Evolutionary conservation across 1,140 invertebrate genomes (phyloP), one percentile per base, ranked within the genome.

Genomic region (Aporrectodea caliginosa): DNA sequence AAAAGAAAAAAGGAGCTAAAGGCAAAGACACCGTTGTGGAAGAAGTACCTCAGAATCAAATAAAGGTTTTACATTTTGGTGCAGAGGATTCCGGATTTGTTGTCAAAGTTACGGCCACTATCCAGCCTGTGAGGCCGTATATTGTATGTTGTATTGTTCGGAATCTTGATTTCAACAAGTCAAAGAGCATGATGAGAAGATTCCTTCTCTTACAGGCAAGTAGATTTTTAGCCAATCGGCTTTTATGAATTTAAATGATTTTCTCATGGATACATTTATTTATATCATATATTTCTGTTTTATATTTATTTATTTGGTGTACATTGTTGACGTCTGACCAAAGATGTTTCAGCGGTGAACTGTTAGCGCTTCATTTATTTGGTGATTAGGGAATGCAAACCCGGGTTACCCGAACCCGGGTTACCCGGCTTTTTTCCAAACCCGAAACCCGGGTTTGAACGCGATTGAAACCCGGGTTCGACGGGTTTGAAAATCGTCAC

Each of bases 171-270:
- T 92, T 95, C 78, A 77, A 82, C 16, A 91, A 89, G 68, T 90
- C 91, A 58, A 87, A 89, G 0, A 90, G 84, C 35, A 84, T 85
- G 72, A 92, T 94, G 80, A 94, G 93, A 84, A 92, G 92, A 85
- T 94, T 95, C 83, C 93, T 95, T 81, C 91, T 92, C 83, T 84
- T 93, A 83, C 94, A 95, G 89, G 90, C 90, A 87, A 83, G 31
- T 35, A 34, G n/a, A n/a, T n/a, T n/a, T n/a, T n/a, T n/a, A n/a
- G n/a, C n/a, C n/a, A n/a, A n/a, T n/a, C n/a, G n/a, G n/a, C n/a
- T n/a, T n/a, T n/a, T n/a, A n/a, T n/a, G n/a, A n/a, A n/a, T n/a
- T n/a, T n/a, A n/a, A n/a, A n/a, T n/a, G n/a, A n/a, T n/a, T n/a
- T n/a, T n/a, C n/a, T n/a, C n/a, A n/a, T n/a, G n/a, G n/a, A n/a